Percentiles rank a stretch among this genome's conserved stretches.
These are phyloP conservation scores for Potamilus streckersoni DNA, from an alignment of 1,140 invertebrate genomes.

Conservation along the genomic window DNA sequence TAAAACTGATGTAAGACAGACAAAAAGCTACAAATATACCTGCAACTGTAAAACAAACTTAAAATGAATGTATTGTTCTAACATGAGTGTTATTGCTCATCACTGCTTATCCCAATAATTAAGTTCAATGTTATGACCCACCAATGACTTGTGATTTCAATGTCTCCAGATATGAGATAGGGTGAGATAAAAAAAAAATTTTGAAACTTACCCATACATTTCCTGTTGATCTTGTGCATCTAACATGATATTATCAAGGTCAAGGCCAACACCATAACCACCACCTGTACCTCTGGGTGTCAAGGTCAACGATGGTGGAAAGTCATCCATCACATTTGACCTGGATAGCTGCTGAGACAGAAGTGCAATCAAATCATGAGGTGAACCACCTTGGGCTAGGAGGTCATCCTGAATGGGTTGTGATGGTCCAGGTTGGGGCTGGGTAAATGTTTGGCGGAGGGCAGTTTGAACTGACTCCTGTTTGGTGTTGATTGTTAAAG, in stretches of 20 bases:
- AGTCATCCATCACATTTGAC: conserved; percentile 35
- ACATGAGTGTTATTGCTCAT: too few relatives aligned
- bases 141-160: neutral
- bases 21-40: too few relatives aligned
- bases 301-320: conserved; percentile 46
- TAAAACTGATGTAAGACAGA: too few relatives aligned
- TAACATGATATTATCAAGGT: conserved; percentile 50
- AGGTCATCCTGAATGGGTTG: neutral
- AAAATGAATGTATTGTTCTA: too few relatives aligned
- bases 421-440: neutral
- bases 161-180: neutral
- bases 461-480: conserved; percentile 10
- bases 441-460: conserved; percentile 10
- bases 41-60: too few relatives aligned
- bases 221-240: conserved; percentile 12
- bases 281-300: conserved; percentile 60
- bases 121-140: neutral
- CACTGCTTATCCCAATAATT: too few relatives aligned
- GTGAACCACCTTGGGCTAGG: too few relatives aligned
- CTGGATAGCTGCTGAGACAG: conserved; percentile 50
- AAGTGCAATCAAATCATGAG: conserved; percentile 41
- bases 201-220: neutral
- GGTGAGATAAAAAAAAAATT: neutral
- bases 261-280: conserved; percentile 61
- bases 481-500: conserved; percentile 15